Evolutionary conservation across 2,888 invertebrate species (phyloP), one percentile per base, ranked within the genome.

Genomic region (Hypselothyrea guttata): DNA sequence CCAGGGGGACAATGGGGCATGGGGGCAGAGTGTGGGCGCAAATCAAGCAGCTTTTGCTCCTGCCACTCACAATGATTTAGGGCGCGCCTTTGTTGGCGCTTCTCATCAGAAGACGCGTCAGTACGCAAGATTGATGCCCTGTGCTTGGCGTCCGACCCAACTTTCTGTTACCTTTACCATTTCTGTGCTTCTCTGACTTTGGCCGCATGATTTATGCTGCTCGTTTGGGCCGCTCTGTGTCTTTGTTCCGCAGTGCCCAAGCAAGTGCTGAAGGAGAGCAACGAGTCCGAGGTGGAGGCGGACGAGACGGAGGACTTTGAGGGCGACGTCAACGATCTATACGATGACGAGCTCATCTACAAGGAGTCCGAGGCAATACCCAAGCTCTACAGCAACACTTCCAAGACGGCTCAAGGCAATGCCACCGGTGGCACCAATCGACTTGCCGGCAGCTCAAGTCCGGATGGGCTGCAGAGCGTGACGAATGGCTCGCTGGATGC

Each of bases 221-320:
- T 61, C 73, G 52, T 69, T 72, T 72, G 52, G 51, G 18, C 38
- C 47, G 8, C n/a, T 41, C 51, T 47, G 38, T 61, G 42, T 57
- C 45, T 65, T 68, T 68, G 63, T 63, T 51, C 49, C 27, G 18
- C 30, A 97, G 96, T 96, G 68, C 96, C 96, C 18, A 92, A 95
- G 79, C 94, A 94, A 88, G 95, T 97, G 59, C 91, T 97, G 70
- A 94, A 95, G 89, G 95, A 96, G 89, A 93, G 94, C 79, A 96
- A 94, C 90, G 95, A 95, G 86, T 94, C 94, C 68, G 93, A 93
- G 47, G 92, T 94, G 54, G 95, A 95, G 90, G 92, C 93, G 70
- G 96, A 96, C 88, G 96, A 96, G 90, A 91, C 92, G 77, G 91
- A 92, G 78, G 92, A 90, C 64, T 89, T 89, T 40, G 90, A 90